These are phyloP conservation scores for Meloidogyne floridensis DNA, from an alignment of 1,140 invertebrate species.

Conservation along the genomic window DNA sequence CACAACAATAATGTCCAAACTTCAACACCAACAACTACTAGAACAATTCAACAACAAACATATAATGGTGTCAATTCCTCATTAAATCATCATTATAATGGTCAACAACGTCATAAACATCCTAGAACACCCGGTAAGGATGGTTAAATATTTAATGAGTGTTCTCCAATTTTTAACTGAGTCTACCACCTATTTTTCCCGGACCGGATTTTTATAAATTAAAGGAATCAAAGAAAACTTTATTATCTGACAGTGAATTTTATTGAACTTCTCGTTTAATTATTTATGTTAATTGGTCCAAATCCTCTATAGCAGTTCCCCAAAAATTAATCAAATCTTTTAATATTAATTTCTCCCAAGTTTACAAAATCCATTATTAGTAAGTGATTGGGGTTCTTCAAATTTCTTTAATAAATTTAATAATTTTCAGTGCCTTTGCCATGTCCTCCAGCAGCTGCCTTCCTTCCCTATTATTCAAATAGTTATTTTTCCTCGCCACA, in stretches of 20 bases:
- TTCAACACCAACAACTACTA: neutral
- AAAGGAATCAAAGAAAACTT: no score
- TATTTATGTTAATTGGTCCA: neutral
- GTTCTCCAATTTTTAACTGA: no score
- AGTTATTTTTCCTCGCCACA: neutral
- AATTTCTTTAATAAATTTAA: no score
- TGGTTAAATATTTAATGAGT: no score
- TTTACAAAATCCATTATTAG: no score
- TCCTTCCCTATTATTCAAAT: neutral
- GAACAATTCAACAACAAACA: neutral
- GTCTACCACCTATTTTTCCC: no score
- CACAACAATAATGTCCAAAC: neutral
- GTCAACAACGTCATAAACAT: neutral
- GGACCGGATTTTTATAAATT: no score
- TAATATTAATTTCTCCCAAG: no score
- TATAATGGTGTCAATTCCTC: neutral
- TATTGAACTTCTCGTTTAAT: no score
- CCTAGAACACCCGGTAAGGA: neutral
- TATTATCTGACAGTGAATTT: no score
- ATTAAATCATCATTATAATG: neutral
- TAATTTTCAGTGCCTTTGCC: neutral
- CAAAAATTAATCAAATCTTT: no score
- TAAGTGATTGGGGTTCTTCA: no score
- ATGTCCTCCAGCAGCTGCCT: neutral
- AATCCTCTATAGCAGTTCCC: conserved; percentile 37